phyloP scores from a whole-genome alignment of 1,140 invertebrate genomes.

The Eurosta solidaginis region DNA sequence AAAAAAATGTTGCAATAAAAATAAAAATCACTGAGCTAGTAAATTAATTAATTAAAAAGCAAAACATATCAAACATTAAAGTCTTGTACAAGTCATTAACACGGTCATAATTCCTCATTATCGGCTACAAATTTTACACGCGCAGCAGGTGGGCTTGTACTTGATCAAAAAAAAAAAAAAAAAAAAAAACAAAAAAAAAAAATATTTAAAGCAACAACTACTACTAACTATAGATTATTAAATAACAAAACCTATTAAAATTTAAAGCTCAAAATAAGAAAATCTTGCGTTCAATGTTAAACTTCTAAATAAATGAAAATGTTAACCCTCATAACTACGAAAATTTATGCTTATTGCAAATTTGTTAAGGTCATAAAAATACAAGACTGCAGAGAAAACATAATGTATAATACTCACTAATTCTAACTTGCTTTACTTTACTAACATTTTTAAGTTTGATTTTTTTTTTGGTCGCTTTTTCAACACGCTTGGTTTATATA shows the following conservation, averaged over 20 bases:
- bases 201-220: neutral
- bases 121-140: slow-evolving; percentile 3
- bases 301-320: neutral
- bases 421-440: neutral
- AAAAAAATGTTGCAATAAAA: neutral
- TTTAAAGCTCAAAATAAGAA: neutral
- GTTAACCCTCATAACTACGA: neutral
- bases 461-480: too few relatives aligned
- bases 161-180: neutral
- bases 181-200: neutral
- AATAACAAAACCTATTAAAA: slow-evolving; percentile 1
- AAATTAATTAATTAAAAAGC: slow-evolving; percentile 1
- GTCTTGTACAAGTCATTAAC: slow-evolving; percentile 19
- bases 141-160: neutral
- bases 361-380: neutral
- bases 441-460: neutral
- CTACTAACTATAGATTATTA: neutral
- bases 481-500: too few relatives aligned
- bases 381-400: neutral
- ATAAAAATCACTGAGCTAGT: neutral
- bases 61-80: slow-evolving; percentile 21
- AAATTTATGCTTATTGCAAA: neutral
- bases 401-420: too few relatives aligned
- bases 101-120: slow-evolving; percentile 11
- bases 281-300: neutral